Conservation (phyloP, 1,140 invertebrate species). For the Tenebrio molitor region DNA sequence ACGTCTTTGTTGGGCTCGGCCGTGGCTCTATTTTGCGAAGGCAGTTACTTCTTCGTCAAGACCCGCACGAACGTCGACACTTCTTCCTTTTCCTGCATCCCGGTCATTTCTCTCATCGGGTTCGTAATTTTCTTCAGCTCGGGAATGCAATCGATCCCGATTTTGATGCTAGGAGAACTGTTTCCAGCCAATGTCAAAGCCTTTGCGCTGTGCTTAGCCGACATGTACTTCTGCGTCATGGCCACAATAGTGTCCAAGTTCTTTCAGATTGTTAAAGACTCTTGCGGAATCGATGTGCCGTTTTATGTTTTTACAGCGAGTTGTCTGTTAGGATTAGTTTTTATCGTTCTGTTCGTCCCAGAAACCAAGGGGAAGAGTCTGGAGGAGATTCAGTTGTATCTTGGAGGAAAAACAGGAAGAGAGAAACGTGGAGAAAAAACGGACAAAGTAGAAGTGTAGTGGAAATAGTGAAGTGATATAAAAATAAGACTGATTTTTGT, state of each 20-base stretch:
- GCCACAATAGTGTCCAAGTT: conserved; percentile 82
- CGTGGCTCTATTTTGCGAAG: conserved; percentile 70
- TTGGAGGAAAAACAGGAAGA: conserved; percentile 53
- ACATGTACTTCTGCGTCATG: conserved; percentile 78
- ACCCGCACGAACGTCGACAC: conserved; percentile 60
- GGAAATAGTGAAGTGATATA: not conserved
- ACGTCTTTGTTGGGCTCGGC: conserved; percentile 72
- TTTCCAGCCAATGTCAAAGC: conserved; percentile 80
- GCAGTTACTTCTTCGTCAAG: conserved; percentile 74
- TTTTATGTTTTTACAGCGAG: conserved; percentile 82
- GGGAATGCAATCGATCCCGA: conserved; percentile 80
- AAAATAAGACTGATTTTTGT: conserved; percentile 31
- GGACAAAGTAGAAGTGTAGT: not conserved
- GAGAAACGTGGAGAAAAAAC: not conserved
- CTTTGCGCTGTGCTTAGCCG: conserved; percentile 77
- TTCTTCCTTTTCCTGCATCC: conserved; percentile 65
- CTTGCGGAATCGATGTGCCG: conserved; percentile 75
- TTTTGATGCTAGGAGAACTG: conserved; percentile 80
- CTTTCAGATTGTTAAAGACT: conserved; percentile 75
- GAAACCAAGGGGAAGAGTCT: conserved; percentile 89
- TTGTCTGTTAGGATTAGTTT: conserved; percentile 75
- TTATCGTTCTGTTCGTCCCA: conserved; percentile 76
- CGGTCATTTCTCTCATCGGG: conserved; percentile 75
- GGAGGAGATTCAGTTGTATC: conserved; percentile 66
- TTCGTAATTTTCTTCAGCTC: conserved; percentile 80